These are phyloP conservation scores for Bombylius discolor DNA, from an alignment of 2,888 invertebrate genomes.

Conservation along the genomic window DNA sequence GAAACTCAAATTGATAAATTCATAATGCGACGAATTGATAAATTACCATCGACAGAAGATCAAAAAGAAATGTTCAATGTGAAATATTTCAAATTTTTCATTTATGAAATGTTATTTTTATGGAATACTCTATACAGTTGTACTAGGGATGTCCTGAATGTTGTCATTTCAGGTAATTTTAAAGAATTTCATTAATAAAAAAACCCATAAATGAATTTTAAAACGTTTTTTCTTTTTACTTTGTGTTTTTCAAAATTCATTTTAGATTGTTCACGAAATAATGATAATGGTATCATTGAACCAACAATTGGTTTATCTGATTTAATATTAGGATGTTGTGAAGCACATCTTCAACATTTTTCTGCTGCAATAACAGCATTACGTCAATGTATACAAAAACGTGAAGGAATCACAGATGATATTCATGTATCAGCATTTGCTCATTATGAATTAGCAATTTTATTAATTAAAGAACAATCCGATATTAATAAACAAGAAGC, in stretches of 20 bases:
- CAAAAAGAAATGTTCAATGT: conserved; percentile 18
- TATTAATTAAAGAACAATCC: conserved; percentile 34
- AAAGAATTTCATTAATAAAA: not conserved
- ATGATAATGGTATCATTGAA: conserved; percentile 24
- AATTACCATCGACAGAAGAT: conserved; percentile 20
- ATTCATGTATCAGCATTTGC: conserved; percentile 51
- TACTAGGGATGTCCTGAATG: conserved; percentile 29
- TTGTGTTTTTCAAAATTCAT: conserved; percentile 26
- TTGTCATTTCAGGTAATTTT: conserved; percentile 35
- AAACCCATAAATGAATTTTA: no score
- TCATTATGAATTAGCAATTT: conserved; percentile 47
- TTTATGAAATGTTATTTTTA: conserved; percentile 52
- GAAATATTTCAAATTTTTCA: conserved; percentile 43
- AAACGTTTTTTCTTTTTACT: conserved; percentile 12
- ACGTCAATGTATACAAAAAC: conserved; percentile 28
- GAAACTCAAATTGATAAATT: conserved; percentile 37
- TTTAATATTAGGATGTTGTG: conserved; percentile 41
- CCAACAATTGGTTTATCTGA: conserved; percentile 44
- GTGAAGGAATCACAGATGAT: conserved; percentile 30
- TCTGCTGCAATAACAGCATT: conserved; percentile 30
- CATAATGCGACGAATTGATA: conserved; percentile 29
- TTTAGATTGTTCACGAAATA: not conserved
- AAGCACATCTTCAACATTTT: conserved; percentile 34
- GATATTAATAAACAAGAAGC: conserved; percentile 42
- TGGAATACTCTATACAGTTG: conserved; percentile 54